Evolutionary conservation across 2,888 invertebrate genomes (phyloP).

Genomic region (Spilarctia lutea): DNA sequence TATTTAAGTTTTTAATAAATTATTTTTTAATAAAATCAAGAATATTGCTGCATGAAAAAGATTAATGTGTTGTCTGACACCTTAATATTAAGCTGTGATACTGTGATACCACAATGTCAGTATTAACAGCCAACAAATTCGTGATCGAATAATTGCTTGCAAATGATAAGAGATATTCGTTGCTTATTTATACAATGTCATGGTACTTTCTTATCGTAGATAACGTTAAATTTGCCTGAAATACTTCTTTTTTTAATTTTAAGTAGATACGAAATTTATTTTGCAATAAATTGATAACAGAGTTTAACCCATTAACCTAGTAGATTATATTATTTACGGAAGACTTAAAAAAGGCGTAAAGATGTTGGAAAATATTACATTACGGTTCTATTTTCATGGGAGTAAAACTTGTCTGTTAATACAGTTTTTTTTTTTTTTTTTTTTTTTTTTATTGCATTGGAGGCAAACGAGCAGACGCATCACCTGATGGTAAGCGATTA

Average conservation of each 20-base stretch:
- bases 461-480: too few species aligned
- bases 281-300: slow-evolving; percentile 8
- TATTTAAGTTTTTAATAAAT: not conserved
- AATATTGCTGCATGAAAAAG: not conserved
- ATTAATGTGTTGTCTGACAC: not conserved
- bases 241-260: not conserved
- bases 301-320: slow-evolving; percentile 13
- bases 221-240: slow-evolving; percentile 11
- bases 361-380: not conserved
- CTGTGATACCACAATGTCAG: not conserved
- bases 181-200: slow-evolving; percentile 20
- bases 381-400: not conserved
- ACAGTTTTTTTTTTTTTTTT: too few species aligned
- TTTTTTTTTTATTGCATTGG: too few species aligned
- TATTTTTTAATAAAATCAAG: not conserved
- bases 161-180: slow-evolving; percentile 11
- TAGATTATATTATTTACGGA: slow-evolving; percentile 12
- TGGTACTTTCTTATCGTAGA: slow-evolving; percentile 20
- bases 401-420: not conserved
- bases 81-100: not conserved
- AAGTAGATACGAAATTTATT: slow-evolving; percentile 9
- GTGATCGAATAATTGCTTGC: slow-evolving; percentile 7
- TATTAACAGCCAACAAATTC: not conserved
- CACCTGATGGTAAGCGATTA: too few species aligned
- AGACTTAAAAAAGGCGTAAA: not conserved